A percentile compares a stretch with the other conserved stretches of the same genome.
These are phyloP conservation scores for Archocentrus centrarchus DNA, from an alignment of 2,113 vertebrate species.

Conservation along the genomic window DNA sequence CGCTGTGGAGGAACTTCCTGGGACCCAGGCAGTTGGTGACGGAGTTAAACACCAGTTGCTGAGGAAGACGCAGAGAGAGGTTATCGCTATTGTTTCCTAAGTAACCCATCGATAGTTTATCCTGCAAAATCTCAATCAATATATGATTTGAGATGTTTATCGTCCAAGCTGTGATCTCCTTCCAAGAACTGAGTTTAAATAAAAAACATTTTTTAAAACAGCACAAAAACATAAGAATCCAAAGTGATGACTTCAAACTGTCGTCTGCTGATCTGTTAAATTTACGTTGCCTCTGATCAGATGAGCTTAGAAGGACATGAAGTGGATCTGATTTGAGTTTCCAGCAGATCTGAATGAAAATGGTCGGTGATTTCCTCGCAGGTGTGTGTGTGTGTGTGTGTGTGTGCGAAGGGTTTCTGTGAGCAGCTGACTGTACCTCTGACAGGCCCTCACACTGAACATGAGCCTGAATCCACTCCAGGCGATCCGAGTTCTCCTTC, in stretches of 20 bases:
- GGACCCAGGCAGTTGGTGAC: constrained; percentile 99
- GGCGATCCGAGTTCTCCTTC: constrained; percentile 97
- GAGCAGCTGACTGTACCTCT: constrained; percentile 81
- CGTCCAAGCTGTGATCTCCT: neutral
- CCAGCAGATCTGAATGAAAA: neutral
- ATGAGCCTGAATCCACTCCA: constrained; percentile 99
- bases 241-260: neutral
- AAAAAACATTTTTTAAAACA: neutral
- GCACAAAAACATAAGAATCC: no score
- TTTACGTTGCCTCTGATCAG: neutral
- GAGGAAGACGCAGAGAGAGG: constrained; percentile 30
- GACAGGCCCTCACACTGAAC: constrained; percentile 97
- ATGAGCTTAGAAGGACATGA: neutral
- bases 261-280: neutral
- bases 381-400: neutral
- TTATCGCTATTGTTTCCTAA: rapidly evolving
- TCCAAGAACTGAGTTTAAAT: rapidly evolving
- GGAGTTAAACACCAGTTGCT: constrained; percentile 99
- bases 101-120: neutral
- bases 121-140: neutral
- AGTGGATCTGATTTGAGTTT: no score
- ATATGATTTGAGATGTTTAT: rapidly evolving
- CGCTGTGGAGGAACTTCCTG: constrained; percentile 98
- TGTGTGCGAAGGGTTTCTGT: no score
- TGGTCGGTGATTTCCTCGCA: neutral